These are phyloP conservation scores for Scolanthus callimorphus DNA, from an alignment of 92 coral and sea anemone species.

Conservation along the genomic window DNA sequence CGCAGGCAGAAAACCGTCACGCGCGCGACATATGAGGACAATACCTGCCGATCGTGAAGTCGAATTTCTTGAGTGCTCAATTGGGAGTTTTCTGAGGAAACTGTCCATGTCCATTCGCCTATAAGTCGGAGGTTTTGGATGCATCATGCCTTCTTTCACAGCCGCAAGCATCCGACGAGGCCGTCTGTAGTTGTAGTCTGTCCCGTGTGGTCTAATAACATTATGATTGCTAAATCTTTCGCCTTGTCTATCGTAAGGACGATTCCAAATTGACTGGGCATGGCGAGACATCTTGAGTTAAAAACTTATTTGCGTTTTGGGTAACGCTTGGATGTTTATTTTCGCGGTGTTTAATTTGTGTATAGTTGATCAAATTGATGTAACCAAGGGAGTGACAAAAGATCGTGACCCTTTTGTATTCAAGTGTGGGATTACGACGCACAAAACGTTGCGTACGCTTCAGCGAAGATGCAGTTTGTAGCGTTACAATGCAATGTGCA, in stretches of 20 bases:
- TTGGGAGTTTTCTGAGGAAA: conserved; percentile 79
- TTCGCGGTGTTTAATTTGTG: conserved; percentile 3
- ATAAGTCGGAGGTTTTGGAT: conserved; percentile 93
- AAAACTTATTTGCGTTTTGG: background rate
- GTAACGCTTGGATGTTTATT: background rate
- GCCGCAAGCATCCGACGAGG: conserved; percentile 96
- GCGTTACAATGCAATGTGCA: too few relatives aligned
- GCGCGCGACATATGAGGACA: too few relatives aligned
- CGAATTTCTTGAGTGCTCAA: conserved; percentile 93
- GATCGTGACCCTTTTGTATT: conserved; percentile 25
- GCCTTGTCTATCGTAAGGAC: conserved; percentile 94
- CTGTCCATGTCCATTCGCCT: conserved; percentile 85
- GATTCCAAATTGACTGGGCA: conserved; percentile 65
- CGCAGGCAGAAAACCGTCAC: too few relatives aligned
- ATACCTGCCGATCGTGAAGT: conserved; percentile 95
- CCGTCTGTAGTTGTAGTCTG: conserved; percentile 80
- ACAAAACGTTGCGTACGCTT: too few relatives aligned
- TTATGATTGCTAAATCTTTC: conserved; percentile 69
- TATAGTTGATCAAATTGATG: conserved; percentile 4
- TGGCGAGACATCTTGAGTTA: conserved; percentile 71
- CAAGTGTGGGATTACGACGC: background rate
- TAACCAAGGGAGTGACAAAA: conserved; percentile 4
- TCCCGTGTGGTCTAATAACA: conserved; percentile 84
- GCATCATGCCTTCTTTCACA: conserved; percentile 91
- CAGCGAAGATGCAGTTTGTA: too few relatives aligned